Percentiles rank a stretch among this genome's conserved stretches.
phyloP scores from a whole-genome alignment of 2,888 invertebrate species.

The Bombylius major region DNA sequence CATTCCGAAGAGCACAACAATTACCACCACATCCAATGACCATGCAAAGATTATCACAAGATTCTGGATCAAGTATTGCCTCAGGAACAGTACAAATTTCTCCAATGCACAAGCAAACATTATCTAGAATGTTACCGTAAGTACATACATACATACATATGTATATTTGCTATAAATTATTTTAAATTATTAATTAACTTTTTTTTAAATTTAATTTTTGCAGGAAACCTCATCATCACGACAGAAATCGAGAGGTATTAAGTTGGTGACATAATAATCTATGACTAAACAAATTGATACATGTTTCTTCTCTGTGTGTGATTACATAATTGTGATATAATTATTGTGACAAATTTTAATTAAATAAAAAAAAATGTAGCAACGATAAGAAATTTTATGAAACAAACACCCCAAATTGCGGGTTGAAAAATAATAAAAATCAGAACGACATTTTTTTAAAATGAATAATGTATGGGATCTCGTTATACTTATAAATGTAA shows the following conservation, averaged over 20 bases:
- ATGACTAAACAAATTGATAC: too few species aligned
- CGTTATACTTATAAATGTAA: too few species aligned
- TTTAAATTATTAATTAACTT: neutral
- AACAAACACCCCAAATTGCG: too few species aligned
- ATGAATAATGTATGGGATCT: too few species aligned
- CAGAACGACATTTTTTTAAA: too few species aligned
- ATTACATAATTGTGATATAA: too few species aligned
- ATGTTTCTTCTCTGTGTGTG: too few species aligned
- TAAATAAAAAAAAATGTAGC: too few species aligned
- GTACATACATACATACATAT: slow-evolving; percentile 9
- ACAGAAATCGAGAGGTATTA: slow-evolving; percentile 32
- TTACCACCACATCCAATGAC: slow-evolving; percentile 27
- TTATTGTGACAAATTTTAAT: too few species aligned
- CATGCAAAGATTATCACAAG: slow-evolving; percentile 46
- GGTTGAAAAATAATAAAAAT: too few species aligned
- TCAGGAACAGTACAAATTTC: slow-evolving; percentile 39
- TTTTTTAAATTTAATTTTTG: neutral
- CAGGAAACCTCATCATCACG: slow-evolving; percentile 33
- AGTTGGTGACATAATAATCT: slow-evolving; percentile 26
- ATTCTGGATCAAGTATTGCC: slow-evolving; percentile 46
- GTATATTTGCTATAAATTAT: too few species aligned
- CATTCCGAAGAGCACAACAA: slow-evolving; percentile 38
- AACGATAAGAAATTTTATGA: too few species aligned
- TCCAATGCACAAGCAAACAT: slow-evolving; percentile 32
- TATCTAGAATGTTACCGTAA: slow-evolving; percentile 36